Percentiles rank a stretch among this genome's conserved stretches.
Conservation (phyloP, 2,888 invertebrate species). For the Colostygia pectinataria region DNA sequence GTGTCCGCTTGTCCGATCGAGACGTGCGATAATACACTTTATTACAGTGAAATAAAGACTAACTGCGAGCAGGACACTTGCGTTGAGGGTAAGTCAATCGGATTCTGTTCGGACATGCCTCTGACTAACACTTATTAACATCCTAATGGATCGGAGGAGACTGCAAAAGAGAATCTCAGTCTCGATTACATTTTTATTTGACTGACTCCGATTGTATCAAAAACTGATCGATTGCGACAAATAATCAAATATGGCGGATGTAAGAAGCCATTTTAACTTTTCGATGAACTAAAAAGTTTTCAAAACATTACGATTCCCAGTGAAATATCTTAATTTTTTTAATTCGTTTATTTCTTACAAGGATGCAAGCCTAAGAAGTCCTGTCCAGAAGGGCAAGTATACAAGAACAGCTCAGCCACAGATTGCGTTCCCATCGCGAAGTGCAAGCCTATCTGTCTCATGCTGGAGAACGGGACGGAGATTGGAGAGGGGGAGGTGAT, state of each 20-base stretch:
- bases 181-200: too few species aligned
- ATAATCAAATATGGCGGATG: too few species aligned
- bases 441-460: constrained; percentile 88
- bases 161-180: too few species aligned
- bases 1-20: constrained; percentile 91
- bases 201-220: too few species aligned
- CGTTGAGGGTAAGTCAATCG: constrained; percentile 84
- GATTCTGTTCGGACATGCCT: too few species aligned
- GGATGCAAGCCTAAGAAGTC: constrained; percentile 87
- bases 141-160: too few species aligned
- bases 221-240: too few species aligned
- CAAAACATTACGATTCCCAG: too few species aligned
- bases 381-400: constrained; percentile 89
- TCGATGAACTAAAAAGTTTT: too few species aligned
- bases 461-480: constrained; percentile 83
- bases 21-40: constrained; percentile 91
- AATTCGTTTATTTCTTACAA: constrained; percentile 35
- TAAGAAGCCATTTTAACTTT: too few species aligned
- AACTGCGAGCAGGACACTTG: constrained; percentile 89
- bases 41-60: constrained; percentile 84
- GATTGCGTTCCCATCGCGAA: constrained; percentile 89
- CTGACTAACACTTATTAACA: too few species aligned
- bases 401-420: constrained; percentile 85
- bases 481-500: constrained; percentile 91
- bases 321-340: neutral